Evolutionary conservation across 23 tunicate species (phyloP), one percentile per base, ranked within the genome.

Genomic region (Clavelina lepadiformis): DNA sequence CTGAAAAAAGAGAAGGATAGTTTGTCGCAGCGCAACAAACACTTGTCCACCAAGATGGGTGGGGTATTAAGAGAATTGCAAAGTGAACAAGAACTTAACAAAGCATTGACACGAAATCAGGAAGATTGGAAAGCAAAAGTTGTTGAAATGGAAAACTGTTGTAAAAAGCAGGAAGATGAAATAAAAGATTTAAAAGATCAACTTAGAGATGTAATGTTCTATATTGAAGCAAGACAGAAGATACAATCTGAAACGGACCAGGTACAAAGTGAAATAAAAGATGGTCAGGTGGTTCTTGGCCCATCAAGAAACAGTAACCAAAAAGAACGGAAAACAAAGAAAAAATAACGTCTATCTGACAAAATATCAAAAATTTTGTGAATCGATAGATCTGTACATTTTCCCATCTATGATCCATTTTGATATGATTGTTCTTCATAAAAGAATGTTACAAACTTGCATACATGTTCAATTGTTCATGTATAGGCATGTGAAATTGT

Each of bases 121-220:
- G 77, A 76, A 36, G 75, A 28, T 18, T 81, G 89, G 89, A 69
- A 71, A 31, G 56, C 47, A 15, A 85, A 79, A 47, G 86, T 85
- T 3, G 67, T 38, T 0, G 67, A 31, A 8, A 31, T 83, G 66
- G 94, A 93, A 57, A 45, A 68, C 38, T 34, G 63, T 36, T 27
- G 68, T 37, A 35, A 29, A 26, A 34, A 58, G 7, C 87, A 83
- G 38, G 65, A 84, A 33, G 34, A 30, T 19, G 94, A 93, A 37
- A 87, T 78, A 18, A 54, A 34, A 5, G 93, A 83, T 3, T 37
- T 83, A 1, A 67, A 78, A 45, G 98, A 79, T 33, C 86, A 85
- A 53, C 69, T 93, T 29, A 72, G 98, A 7, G 98, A 93, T 69
- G 61, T 93, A 0, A 93, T 93, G 98, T 78, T 93, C 35, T 85